phyloP scores from a whole-genome alignment of 2,113 vertebrate species.

The Mugil cephalus region DNA sequence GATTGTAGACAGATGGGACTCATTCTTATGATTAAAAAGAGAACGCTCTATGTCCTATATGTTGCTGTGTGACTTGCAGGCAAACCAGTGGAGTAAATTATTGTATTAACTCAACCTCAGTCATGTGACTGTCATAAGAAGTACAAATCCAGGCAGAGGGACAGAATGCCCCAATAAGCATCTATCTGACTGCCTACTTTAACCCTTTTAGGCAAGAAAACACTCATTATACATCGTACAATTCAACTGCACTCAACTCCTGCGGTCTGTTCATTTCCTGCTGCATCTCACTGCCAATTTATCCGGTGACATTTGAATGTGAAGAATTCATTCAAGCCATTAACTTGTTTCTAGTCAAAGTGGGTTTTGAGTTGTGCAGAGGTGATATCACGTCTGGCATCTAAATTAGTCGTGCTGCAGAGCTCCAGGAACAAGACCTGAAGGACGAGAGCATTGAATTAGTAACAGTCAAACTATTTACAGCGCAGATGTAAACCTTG shows the following conservation, averaged over 20 bases:
- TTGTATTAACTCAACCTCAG: conserved; percentile 53
- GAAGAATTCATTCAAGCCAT: neutral
- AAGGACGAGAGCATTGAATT: conserved; percentile 14
- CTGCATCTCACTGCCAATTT: conserved; percentile 30
- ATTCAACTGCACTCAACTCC: conserved; percentile 33
- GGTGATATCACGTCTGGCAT: conserved; percentile 1
- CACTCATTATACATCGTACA: conserved; percentile 60
- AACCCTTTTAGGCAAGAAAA: conserved; percentile 62
- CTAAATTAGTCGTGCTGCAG: neutral
- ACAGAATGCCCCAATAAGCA: conserved; percentile 75
- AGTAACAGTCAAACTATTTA: conserved; percentile 4
- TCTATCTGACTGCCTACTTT: conserved; percentile 53
- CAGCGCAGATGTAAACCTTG: conserved; percentile 11
- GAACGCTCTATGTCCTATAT: conserved; percentile 23
- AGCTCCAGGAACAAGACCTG: neutral
- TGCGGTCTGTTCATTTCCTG: conserved; percentile 23
- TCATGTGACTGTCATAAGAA: conserved; percentile 52
- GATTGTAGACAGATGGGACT: conserved; percentile 62
- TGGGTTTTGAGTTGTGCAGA: conserved; percentile 9
- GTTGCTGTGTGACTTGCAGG: conserved; percentile 27
- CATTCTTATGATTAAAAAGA: conserved; percentile 59
- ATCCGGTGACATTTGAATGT: neutral
- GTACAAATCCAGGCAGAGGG: conserved; percentile 37
- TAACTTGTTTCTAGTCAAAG: conserved; percentile 13
- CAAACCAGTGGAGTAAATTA: conserved; percentile 49